Conservation (phyloP, 35 echinoderm and acorn worm species). For the Amphiura filiformis region DNA sequence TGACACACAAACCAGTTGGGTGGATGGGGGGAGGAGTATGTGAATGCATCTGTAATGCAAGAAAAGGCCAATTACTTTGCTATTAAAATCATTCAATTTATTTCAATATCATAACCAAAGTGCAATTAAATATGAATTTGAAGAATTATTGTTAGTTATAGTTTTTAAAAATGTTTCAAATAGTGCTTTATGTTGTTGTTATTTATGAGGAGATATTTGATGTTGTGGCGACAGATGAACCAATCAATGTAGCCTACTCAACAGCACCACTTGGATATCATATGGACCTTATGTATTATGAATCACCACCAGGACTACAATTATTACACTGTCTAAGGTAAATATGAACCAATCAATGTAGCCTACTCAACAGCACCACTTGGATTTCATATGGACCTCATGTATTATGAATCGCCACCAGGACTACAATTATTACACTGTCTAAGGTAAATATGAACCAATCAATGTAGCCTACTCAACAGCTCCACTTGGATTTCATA, state of each 20-base stretch:
- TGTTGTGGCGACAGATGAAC: slow-evolving; percentile 39
- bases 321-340: slow-evolving; percentile 84
- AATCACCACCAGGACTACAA: slow-evolving; percentile 87
- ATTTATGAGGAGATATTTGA: slow-evolving; percentile 50
- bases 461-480: no score
- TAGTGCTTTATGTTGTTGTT: neutral
- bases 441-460: neutral
- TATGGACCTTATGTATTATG: slow-evolving; percentile 86
- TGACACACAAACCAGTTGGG: no score
- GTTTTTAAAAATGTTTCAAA: no score
- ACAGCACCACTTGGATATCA: slow-evolving; percentile 46
- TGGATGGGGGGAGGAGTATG: no score
- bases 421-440: neutral
- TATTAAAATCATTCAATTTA: no score
- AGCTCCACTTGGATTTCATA: neutral
- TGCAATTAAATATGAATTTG: no score
- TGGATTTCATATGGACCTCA: neutral
- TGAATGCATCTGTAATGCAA: no score
- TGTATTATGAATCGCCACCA: neutral
- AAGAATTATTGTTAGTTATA: no score
- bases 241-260: slow-evolving; percentile 88
- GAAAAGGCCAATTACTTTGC: no score
- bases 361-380: neutral
- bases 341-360: neutral
- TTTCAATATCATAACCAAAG: no score